A percentile compares a stretch with the other conserved stretches of the same genome.
Conservation (phyloP, 2,888 invertebrate genomes). For the Helleia helle region DNA sequence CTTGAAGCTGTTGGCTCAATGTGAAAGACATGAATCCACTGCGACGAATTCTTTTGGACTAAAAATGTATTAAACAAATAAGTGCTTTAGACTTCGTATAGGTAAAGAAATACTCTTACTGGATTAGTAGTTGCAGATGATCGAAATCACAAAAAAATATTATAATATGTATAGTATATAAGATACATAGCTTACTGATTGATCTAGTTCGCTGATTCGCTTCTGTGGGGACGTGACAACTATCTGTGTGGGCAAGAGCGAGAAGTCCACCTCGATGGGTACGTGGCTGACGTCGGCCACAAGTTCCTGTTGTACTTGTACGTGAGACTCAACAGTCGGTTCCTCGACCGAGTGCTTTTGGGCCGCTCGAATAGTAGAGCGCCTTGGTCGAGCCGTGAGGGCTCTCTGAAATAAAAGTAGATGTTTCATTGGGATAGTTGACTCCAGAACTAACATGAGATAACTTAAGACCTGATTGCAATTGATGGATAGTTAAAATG, state of each 20-base stretch:
- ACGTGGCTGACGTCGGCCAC: not conserved
- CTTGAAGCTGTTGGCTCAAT: slow-evolving; percentile 26
- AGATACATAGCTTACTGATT: slow-evolving; percentile 20
- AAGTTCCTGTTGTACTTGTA: not conserved
- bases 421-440: too few relatives aligned
- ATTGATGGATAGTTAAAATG: too few relatives aligned
- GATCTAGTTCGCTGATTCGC: slow-evolving; percentile 22
- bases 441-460: too few relatives aligned
- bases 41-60: slow-evolving; percentile 38
- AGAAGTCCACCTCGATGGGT: slow-evolving; percentile 18
- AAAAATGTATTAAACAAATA: too few relatives aligned
- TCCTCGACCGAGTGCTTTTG: not conserved
- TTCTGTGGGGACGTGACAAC: slow-evolving; percentile 31
- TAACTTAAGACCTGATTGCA: too few relatives aligned
- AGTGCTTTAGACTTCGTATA: too few relatives aligned
- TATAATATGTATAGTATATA: too few relatives aligned
- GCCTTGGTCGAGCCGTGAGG: not conserved
- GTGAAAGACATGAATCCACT: slow-evolving; percentile 32
- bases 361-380: not conserved
- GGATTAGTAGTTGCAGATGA: too few relatives aligned
- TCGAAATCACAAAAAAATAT: too few relatives aligned
- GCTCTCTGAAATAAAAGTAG: not conserved
- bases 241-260: slow-evolving; percentile 43
- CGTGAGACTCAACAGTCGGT: not conserved
- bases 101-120: too few relatives aligned